Conservation (phyloP, 2,113 vertebrate genomes). For the Octodon degus region DNA sequence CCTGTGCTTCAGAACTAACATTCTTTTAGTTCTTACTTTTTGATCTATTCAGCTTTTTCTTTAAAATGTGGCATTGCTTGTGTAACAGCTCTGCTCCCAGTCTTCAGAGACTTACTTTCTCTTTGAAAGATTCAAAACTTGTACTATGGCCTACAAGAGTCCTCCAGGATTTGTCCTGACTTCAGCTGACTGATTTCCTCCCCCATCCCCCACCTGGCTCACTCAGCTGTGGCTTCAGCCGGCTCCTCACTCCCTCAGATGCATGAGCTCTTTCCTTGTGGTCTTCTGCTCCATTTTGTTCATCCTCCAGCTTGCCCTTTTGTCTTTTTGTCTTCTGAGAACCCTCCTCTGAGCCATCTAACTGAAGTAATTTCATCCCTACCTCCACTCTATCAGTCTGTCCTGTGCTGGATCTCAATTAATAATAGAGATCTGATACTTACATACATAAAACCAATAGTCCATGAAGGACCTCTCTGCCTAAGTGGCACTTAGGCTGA, state of each 20-base stretch:
- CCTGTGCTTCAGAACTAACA: neutral
- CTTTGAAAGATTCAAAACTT: neutral
- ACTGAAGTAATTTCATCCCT: neutral
- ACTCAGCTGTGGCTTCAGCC: neutral
- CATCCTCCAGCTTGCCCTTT: neutral
- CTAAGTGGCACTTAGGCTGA: neutral
- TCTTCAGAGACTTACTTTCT: neutral
- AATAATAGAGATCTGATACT: neutral
- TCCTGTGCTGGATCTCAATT: neutral
- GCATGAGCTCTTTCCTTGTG: neutral
- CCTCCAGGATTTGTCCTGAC: neutral
- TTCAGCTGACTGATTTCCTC: neutral
- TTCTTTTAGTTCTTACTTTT: neutral
- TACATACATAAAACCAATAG: neutral
- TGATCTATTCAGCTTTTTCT: neutral
- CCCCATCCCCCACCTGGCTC: neutral
- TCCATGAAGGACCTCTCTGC: neutral
- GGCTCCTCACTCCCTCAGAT: neutral
- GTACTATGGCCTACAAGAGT: neutral
- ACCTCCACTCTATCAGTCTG: neutral
- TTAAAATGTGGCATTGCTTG: neutral
- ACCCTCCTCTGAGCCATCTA: neutral
- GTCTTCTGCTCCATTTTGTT: neutral
- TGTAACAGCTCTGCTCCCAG: neutral
- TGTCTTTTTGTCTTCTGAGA: neutral